Base-by-base conservation (phyloP, 2,888 invertebrate genomes). In the Eupeodes luniger region DNA sequence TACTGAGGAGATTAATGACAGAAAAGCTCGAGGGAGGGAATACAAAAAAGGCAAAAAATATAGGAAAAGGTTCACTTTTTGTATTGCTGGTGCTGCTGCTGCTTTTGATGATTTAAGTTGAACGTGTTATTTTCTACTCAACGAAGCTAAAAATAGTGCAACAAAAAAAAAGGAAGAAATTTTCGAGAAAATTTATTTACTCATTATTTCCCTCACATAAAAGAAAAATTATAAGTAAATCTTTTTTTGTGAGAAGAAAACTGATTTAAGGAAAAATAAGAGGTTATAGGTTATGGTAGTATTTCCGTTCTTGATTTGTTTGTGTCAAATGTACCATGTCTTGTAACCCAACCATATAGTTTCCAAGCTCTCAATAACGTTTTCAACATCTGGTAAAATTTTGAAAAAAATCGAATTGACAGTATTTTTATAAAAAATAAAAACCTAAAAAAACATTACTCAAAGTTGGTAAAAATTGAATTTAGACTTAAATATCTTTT, bases 81-180 rank as follows among this genome's bases (percentile, higher is more conserved):
- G 40, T 19, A 12, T 4, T 70, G 7, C 10, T 51, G 34, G 36
- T 40, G 40, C 40, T 40, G 40, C 40, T 40, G 40, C 40, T 40
- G 40, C 40, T 40, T 69, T 19, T 55, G 19, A 69, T 16, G 19
- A 70, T 55, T 70, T 55, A 70, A 55, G 69, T 70, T 70, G 34
- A 70, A 55, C 40, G 70, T 70, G 55, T 55, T 44, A 70, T 55
- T 70, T 70, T 70, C 70, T 70, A 70, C 70, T 70, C 55, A 40
- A 40, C n/a, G 70, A 70, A 70, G 70, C 70, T 44, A 44, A 44
- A 70, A 70, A 7, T 55, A 70, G 9, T 19, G 14, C n/a, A 7
- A 2, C 16, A n/a, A 67, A 34, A 55, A 69, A 27, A 27, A 27
- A 27, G 27, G 27, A 27, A 34, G 47, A 1, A 10, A 1, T 27